Base-by-base conservation (phyloP, 2,888 invertebrate genomes). In the Lysandra bellargus region DNA sequence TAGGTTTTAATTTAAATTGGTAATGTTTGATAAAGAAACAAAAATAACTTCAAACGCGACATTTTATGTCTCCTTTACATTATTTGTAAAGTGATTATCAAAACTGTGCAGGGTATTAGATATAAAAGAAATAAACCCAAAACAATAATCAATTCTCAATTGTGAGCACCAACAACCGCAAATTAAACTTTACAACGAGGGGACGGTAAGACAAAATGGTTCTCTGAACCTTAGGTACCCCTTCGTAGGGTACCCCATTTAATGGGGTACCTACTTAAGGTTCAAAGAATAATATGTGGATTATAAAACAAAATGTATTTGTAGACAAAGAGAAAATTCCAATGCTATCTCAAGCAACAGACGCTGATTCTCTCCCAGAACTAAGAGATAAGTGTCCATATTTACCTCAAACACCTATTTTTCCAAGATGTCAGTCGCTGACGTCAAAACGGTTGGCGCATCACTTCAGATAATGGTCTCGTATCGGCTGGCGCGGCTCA, bases 391-490 rank as follows among this genome's bases (percentile, higher is more conserved):
- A 30, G 64, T 64, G 30, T 23, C 9, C 30, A 64, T 37, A 69
- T 69, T 75, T 30, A 76, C 57, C 40, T 73, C 49, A 53, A 53
- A 74, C 72, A 53, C 44, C 57, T 76, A 75, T 64, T 64, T 78
- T 49, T 53, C 2, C 37, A 76, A 79, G 77, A 79, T 78, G 78
- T 64, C 78, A 72, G 69, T 7, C 73, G 60, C 60, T 80, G 80
- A 80, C 80, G 80, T 80, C 79, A 80, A 79, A 75, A 78, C 79
- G 75, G 57, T 64, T 75, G 78, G 80, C 80, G 80, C 78, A 80
- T 78, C 78, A 80, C 80, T 80, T 78, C 37, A 80, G 80, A 80
- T 80, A 79, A 80, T 79, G 78, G 79, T 81, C 78, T 72, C 53
- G 69, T 74, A 60, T 78, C 73, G 80, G 80, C 37, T 60, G 75